Percentiles rank a stretch among this genome's conserved stretches.
Conservation (phyloP, 2,113 vertebrate genomes). For the Nerophis ophidion region DNA sequence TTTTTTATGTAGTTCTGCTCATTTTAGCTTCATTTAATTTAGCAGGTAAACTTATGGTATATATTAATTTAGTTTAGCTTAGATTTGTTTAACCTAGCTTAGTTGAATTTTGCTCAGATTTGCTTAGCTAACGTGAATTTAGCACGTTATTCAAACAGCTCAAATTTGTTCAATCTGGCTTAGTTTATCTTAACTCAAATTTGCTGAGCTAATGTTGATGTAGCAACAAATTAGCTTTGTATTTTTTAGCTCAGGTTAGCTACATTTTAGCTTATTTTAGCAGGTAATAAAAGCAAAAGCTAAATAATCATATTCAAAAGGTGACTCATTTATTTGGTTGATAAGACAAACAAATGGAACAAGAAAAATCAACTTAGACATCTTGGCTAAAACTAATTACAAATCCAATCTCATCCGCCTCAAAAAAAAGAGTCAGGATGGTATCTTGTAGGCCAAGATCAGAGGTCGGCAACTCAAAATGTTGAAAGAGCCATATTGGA, state of each 20-base stretch:
- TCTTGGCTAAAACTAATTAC: constrained; percentile 4
- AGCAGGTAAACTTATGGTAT: not conserved
- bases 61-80: not conserved
- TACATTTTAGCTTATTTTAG: no score
- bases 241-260: not conserved
- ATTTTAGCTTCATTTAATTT: constrained; percentile 8
- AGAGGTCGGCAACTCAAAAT: no score
- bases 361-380: not conserved
- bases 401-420: no score
- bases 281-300: no score
- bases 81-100: not conserved
- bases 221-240: not conserved
- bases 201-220: not conserved
- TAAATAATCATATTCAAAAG: constrained; percentile 1
- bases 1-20: not conserved
- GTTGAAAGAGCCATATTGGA: no score
- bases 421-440: constrained; percentile 19
- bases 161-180: not conserved
- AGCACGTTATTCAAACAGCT: no score
- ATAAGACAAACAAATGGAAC: constrained; percentile 1
- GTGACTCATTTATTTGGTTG: not conserved
- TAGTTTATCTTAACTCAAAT: not conserved
- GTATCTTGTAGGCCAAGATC: constrained; percentile 18
- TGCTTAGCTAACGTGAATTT: no score
- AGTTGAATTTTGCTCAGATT: not conserved